Percentiles rank a stretch among this genome's conserved stretches.
Evolutionary conservation across 2,113 vertebrate species (phyloP).

Genomic region (Oncorhynchus mykiss): DNA sequence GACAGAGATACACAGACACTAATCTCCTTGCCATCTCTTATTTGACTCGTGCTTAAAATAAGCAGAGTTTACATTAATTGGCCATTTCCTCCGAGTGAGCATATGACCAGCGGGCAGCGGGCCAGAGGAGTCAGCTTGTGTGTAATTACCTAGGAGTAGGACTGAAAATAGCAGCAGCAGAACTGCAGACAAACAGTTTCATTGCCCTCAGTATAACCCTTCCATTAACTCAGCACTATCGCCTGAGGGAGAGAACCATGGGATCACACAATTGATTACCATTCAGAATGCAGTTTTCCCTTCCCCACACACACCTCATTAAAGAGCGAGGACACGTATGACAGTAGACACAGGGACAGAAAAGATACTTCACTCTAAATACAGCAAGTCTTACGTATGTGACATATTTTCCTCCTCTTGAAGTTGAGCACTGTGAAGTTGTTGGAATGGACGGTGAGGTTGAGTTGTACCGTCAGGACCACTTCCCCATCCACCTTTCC

Average conservation of each 20-base stretch:
- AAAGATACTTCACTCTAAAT: background rate
- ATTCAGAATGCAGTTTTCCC: too few species aligned
- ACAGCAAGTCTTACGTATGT: slow-evolving; percentile 82
- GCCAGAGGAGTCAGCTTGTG: background rate
- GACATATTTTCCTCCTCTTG: slow-evolving; percentile 99
- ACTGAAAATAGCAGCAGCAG: slow-evolving; percentile 34
- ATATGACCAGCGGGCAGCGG: slow-evolving; percentile 28
- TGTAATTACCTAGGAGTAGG: slow-evolving; percentile 42
- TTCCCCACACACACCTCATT: background rate
- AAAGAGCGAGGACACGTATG: background rate
- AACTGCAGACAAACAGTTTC: slow-evolving; percentile 16
- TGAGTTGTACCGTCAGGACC: slow-evolving; percentile 91
- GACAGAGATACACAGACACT: slow-evolving; percentile 29
- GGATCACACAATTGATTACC: too few species aligned
- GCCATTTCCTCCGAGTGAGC: slow-evolving; percentile 12
- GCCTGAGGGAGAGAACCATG: background rate
- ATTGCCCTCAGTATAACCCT: slow-evolving; percentile 5
- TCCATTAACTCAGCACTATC: background rate
- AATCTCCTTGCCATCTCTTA: slow-evolving; percentile 26
- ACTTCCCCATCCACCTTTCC: slow-evolving; percentile 92
- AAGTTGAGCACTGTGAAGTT: slow-evolving; percentile 99
- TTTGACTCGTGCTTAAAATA: slow-evolving; percentile 51
- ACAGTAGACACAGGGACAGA: background rate
- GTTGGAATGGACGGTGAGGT: slow-evolving; percentile 88
- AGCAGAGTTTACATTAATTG: slow-evolving; percentile 33